Evolutionary conservation across 2,113 vertebrate genomes (phyloP).

Genomic region (Apteryx owenii): DNA sequence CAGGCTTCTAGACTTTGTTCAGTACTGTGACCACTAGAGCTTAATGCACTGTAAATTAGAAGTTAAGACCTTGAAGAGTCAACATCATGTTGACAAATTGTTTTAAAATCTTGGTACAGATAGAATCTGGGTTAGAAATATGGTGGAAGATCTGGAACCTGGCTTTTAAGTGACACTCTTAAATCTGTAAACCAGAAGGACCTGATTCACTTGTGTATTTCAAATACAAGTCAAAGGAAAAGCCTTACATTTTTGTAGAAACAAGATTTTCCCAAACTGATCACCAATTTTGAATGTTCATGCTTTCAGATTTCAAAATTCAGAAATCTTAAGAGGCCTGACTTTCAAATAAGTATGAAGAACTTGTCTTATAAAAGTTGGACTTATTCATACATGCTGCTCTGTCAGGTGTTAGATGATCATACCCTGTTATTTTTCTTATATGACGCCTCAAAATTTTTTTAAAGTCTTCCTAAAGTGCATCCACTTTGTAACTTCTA

Average conservation of each 20-base stretch:
- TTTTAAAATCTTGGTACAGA: neutral
- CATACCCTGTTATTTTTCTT: neutral
- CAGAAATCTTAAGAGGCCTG: neutral
- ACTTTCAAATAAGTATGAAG: neutral
- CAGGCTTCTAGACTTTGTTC: neutral
- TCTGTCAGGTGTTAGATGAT: neutral
- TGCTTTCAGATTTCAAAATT: neutral
- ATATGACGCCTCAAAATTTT: neutral
- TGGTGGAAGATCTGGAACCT: neutral
- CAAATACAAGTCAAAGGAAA: neutral
- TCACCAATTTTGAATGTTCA: neutral
- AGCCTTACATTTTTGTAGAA: neutral
- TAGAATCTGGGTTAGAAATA: neutral
- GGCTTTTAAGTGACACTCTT: neutral
- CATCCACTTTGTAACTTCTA: neutral
- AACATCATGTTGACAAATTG: neutral
- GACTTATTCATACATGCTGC: neutral
- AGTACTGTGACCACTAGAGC: accelerated
- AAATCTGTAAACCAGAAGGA: neutral
- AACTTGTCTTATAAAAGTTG: neutral
- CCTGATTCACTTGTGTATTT: accelerated
- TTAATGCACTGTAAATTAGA: neutral
- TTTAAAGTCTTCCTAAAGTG: neutral
- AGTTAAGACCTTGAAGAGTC: neutral
- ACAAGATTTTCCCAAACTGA: neutral